A percentile compares a stretch with the other conserved stretches of the same genome.
phyloP scores from a whole-genome alignment of 2,888 invertebrate genomes.

The Polydrusus cervinus region DNA sequence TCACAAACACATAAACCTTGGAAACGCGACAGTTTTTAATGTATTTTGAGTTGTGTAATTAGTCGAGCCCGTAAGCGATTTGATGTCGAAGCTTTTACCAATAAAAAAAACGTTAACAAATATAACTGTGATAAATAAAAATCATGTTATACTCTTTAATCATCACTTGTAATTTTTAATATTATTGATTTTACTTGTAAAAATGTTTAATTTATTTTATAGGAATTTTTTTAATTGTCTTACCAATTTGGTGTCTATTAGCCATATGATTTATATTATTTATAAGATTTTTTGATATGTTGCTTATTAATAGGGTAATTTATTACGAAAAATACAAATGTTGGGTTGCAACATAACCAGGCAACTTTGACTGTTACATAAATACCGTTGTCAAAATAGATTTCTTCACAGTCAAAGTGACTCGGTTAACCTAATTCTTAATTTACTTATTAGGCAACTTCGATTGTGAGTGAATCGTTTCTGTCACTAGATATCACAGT shows the following conservation, averaged over 20 bases:
- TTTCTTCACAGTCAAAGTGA: too few species aligned
- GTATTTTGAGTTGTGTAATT: too few species aligned
- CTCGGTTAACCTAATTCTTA: too few species aligned
- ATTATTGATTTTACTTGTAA: not conserved
- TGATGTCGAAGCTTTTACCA: conserved; percentile 14
- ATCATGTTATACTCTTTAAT: conserved; percentile 47
- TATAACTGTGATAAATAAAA: conserved; percentile 50
- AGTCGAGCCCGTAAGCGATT: not conserved
- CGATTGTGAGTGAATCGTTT: too few species aligned
- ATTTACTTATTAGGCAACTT: too few species aligned
- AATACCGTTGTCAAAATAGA: too few species aligned
- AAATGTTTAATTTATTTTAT: conserved; percentile 23
- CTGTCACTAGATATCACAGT: too few species aligned
- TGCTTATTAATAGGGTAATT: conserved; percentile 1
- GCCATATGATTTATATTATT: conserved; percentile 6
- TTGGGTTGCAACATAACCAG: too few species aligned
- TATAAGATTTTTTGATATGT: conserved; percentile 9
- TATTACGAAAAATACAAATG: too few species aligned
- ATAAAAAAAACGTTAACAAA: conserved; percentile 36
- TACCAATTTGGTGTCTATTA: conserved; percentile 18
- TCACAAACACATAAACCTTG: too few species aligned
- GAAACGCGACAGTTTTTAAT: too few species aligned
- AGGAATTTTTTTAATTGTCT: conserved; percentile 3
- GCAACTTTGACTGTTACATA: too few species aligned
- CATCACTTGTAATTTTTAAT: conserved; percentile 29